Conservation (phyloP, 2,113 vertebrate genomes). For the Columba janthina region DNA sequence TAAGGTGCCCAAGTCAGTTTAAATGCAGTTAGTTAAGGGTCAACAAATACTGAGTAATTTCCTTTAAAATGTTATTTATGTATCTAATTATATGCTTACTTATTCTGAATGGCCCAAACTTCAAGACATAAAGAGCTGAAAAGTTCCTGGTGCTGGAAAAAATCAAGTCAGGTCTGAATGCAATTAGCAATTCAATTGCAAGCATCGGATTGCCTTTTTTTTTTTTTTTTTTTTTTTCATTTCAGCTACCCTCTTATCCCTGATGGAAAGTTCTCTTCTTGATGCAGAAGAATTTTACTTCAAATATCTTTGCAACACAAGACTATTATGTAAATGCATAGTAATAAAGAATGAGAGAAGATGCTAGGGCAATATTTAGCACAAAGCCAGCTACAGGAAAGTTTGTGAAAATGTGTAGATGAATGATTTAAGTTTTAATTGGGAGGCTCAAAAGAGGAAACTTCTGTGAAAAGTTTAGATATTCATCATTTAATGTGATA, state of each 20-base stretch:
- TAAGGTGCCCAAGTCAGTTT: not conserved
- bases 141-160: not conserved
- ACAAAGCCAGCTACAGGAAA: not conserved
- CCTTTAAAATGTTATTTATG: not conserved
- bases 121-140: not conserved
- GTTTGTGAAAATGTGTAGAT: not conserved
- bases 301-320: constrained; percentile 22
- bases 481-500: not conserved
- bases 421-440: not conserved
- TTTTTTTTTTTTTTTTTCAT: not conserved
- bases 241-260: not conserved
- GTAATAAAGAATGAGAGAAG: constrained; percentile 32
- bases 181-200: not conserved
- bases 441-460: not conserved
- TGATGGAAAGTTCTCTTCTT: not conserved
- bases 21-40: not conserved
- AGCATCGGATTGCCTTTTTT: not conserved
- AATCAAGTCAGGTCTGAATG: not conserved
- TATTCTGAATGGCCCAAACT: not conserved
- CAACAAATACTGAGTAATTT: not conserved
- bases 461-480: not conserved
- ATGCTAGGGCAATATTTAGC: not conserved
- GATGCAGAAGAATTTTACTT: not conserved
- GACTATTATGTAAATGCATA: constrained; percentile 8
- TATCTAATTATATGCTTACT: not conserved